Conservation (phyloP, 2,113 vertebrate species). For the Otocyon megalotis region DNA sequence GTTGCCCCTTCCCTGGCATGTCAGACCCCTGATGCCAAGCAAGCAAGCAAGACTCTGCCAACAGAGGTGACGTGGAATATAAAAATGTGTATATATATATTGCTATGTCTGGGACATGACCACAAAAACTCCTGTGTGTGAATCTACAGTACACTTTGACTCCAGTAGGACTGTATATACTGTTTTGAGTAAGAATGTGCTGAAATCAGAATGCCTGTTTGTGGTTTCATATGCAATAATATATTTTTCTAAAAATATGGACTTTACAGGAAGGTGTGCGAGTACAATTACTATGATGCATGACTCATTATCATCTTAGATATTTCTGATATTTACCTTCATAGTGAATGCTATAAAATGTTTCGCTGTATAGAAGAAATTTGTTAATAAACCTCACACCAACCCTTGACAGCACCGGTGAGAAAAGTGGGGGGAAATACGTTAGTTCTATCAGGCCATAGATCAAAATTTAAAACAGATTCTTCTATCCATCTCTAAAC, state of each 20-base stretch:
- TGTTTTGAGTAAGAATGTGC: conserved; percentile 76
- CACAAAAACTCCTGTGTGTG: conserved; percentile 54
- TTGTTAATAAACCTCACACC: conserved; percentile 56
- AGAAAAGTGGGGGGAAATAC: background rate
- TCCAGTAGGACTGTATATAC: conserved; percentile 80
- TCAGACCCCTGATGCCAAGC: background rate
- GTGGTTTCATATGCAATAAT: conserved; percentile 79
- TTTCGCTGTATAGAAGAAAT: conserved; percentile 59
- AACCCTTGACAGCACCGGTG: background rate
- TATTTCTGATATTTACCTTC: conserved; percentile 75
- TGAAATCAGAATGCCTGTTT: conserved; percentile 67
- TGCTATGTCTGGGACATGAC: conserved; percentile 70
- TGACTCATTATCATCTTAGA: conserved; percentile 68
- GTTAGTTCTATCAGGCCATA: background rate
- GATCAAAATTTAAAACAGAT: background rate
- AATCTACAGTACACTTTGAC: conserved; percentile 69
- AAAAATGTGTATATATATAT: conserved; percentile 66
- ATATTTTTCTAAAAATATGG: conserved; percentile 75
- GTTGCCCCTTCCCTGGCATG: background rate
- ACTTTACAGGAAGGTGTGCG: conserved; percentile 44
- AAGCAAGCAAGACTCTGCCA: conserved; percentile 53
- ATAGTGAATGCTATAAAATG: conserved; percentile 60
- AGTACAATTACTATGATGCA: conserved; percentile 61
- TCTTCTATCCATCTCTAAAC: background rate
- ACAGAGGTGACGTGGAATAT: conserved; percentile 73